Evolutionary conservation across 1,140 invertebrate species (phyloP).

Genomic region (Panagrolaimus sp.): DNA sequence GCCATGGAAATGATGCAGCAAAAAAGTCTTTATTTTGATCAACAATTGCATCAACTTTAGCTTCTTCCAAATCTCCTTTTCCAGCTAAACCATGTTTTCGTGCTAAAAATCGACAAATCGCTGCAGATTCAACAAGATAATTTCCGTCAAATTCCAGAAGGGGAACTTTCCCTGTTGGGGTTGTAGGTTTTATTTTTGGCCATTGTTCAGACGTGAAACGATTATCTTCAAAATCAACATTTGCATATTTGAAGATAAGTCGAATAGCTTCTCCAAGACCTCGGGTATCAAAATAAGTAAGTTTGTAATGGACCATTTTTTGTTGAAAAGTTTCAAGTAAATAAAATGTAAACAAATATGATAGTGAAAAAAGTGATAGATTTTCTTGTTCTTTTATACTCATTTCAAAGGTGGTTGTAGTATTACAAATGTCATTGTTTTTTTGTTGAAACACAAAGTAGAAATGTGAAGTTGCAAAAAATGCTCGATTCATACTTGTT

Average conservation of each 20-base stretch:
- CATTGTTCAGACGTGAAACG: neutral
- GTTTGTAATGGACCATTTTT: neutral
- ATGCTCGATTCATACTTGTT: too few species aligned
- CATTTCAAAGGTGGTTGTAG: too few species aligned
- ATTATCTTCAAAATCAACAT: neutral
- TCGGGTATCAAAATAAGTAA: neutral
- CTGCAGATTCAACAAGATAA: neutral
- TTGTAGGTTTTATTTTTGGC: constrained; percentile 12
- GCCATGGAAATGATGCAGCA: neutral
- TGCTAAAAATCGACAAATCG: neutral
- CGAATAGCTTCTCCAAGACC: neutral
- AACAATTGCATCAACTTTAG: constrained; percentile 5
- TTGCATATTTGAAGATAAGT: neutral
- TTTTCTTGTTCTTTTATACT: too few species aligned
- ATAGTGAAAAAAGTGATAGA: too few species aligned
- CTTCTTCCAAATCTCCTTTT: neutral
- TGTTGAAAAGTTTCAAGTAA: too few species aligned
- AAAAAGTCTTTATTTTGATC: neutral
- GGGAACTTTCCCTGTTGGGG: neutral
- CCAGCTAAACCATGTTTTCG: neutral
- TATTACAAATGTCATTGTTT: too few species aligned
- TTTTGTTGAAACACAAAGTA: too few species aligned
- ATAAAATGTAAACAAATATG: too few species aligned
- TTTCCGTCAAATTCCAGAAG: constrained; percentile 1
- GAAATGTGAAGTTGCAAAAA: too few species aligned